Evolutionary conservation across 2,888 invertebrate genomes (phyloP).

Genomic region (Prenolepis imparis): DNA sequence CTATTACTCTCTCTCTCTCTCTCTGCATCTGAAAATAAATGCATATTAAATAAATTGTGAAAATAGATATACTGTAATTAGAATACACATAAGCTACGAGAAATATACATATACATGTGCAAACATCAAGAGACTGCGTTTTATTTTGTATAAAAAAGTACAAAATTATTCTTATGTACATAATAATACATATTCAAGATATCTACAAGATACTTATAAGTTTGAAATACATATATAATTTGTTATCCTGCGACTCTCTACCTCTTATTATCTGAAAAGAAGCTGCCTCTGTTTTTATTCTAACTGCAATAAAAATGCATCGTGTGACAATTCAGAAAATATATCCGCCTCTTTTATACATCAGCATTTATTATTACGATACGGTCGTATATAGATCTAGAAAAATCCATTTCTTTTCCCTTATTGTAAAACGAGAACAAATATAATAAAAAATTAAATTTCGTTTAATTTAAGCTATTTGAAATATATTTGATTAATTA

Average conservation of each 20-base stretch:
- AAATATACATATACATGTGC: constrained; percentile 1
- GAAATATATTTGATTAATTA: not conserved
- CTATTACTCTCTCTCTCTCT: too few species aligned
- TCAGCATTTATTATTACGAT: not conserved
- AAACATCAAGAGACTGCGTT: constrained; percentile 72
- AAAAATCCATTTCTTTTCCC: not conserved
- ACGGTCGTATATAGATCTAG: not conserved
- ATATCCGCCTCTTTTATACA: not conserved
- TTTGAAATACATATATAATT: constrained; percentile 50
- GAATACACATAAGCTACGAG: not conserved
- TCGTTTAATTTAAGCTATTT: not conserved
- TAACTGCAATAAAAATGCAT: constrained; percentile 50
- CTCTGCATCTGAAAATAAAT: not conserved
- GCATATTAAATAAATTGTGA: not conserved
- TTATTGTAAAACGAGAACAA: not conserved
- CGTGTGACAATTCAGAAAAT: constrained; percentile 25
- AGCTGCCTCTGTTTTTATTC: constrained; percentile 50
- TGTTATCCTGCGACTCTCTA: constrained; percentile 63
- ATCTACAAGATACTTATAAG: constrained; percentile 79
- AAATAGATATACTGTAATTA: not conserved
- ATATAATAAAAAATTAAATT: not conserved
- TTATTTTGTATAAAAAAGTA: constrained; percentile 82
- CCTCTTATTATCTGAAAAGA: constrained; percentile 60
- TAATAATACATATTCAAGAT: constrained; percentile 82
- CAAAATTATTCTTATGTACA: constrained; percentile 80